Evolutionary conservation across 2,113 vertebrate species (phyloP).

Genomic region (Prietella phreatophila): DNA sequence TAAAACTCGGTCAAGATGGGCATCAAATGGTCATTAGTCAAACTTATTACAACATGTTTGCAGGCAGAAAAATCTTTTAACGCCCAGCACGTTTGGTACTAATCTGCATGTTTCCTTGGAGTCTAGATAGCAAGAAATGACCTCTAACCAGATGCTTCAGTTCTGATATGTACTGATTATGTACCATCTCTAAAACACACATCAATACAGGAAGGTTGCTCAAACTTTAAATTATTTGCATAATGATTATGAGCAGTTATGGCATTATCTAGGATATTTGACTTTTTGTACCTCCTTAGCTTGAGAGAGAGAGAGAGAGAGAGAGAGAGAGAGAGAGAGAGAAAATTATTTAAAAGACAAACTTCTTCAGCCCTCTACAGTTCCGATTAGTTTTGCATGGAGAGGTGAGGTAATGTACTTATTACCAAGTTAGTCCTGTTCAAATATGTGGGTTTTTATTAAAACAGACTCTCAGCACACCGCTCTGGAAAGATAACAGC

Average conservation of each 20-base stretch:
- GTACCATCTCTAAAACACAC: neutral
- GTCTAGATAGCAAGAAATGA: conserved; percentile 14
- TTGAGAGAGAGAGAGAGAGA: no score
- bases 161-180: neutral
- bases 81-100: neutral
- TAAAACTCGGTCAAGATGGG: neutral
- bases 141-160: neutral
- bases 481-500: neutral
- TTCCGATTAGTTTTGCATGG: neutral
- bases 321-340: no score
- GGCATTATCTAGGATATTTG: neutral
- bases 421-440: neutral
- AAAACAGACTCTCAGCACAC: no score
- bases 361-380: neutral
- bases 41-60: neutral
- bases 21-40: neutral
- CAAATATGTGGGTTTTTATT: neutral
- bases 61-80: neutral
- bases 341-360: neutral
- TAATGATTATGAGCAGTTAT: neutral
- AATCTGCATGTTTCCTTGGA: neutral
- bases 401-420: neutral
- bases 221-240: neutral
- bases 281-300: neutral
- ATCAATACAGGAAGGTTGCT: neutral